Percentiles rank a stretch among this genome's conserved stretches.
phyloP scores from a whole-genome alignment of 2,113 vertebrate genomes.

The Notiomystis cincta region DNA sequence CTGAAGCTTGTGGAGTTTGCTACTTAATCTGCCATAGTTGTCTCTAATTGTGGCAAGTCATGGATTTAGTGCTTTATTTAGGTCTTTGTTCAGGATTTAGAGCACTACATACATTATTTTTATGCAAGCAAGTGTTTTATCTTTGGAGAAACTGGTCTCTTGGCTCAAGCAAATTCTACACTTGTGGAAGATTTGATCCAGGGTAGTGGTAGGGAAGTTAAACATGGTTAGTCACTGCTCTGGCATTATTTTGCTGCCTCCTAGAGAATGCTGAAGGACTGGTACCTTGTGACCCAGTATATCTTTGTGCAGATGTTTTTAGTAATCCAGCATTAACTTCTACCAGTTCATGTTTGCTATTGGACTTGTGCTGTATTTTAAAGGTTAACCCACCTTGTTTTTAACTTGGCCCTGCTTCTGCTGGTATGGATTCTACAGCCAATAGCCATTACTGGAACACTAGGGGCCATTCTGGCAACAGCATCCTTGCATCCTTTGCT shows the following conservation, averaged over 20 bases:
- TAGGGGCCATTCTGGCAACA: not conserved
- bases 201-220: not conserved
- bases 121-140: not conserved
- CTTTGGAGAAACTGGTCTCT: not conserved
- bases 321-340: not conserved
- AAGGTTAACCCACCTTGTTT: not conserved
- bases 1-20: not conserved
- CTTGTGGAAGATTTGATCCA: not conserved
- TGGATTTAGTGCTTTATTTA: not conserved
- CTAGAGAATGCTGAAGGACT: not conserved
- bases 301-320: not conserved
- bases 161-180: not conserved
- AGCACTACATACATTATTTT: not conserved
- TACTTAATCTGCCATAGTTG: not conserved
- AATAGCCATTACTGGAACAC: not conserved
- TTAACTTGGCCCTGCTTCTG: not conserved
- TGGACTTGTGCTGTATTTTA: not conserved
- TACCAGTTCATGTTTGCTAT: not conserved
- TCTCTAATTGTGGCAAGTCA: not conserved
- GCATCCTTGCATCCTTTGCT: not conserved
- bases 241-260: not conserved
- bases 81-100: not conserved
- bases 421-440: not conserved
- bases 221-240: slow-evolving; percentile 32
- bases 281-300: not conserved